These are phyloP conservation scores for Eumacrocentrus americanus DNA, from an alignment of 2,888 invertebrate genomes.

Conservation along the genomic window DNA sequence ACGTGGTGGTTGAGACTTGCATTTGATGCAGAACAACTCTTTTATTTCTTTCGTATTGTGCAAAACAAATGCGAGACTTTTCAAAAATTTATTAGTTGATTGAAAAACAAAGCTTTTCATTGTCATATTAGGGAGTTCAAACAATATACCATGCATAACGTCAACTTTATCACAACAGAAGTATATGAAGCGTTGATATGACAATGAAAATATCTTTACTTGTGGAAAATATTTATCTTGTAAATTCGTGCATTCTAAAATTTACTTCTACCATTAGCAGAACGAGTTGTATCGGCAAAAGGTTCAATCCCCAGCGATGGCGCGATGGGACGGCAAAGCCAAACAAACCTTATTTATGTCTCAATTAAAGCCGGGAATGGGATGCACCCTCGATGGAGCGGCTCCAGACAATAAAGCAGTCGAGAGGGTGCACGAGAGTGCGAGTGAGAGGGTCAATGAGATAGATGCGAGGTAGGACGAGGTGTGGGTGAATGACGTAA, in stretches of 20 bases:
- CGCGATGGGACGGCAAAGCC: constrained; percentile 59
- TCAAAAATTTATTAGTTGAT: too few species aligned
- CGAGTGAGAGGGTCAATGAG: constrained; percentile 18
- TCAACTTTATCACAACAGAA: too few species aligned
- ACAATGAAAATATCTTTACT: neutral
- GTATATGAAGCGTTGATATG: neutral
- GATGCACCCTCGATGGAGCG: constrained; percentile 62
- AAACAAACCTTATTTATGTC: constrained; percentile 63
- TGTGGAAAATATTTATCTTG: neutral
- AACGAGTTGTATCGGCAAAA: constrained; percentile 59
- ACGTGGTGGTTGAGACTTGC: too few species aligned
- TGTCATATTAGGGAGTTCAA: too few species aligned
- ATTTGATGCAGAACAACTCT: too few species aligned
- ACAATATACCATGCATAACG: too few species aligned
- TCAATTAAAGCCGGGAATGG: constrained; percentile 62
- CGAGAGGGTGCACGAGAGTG: constrained; percentile 43
- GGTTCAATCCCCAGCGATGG: constrained; percentile 59
- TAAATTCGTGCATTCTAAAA: constrained; percentile 39
- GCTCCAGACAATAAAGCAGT: constrained; percentile 61
- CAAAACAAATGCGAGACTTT: neutral
- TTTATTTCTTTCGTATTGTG: too few species aligned
- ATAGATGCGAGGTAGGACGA: constrained; percentile 17
- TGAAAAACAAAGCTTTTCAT: too few species aligned
- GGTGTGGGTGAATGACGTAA: constrained; percentile 17
- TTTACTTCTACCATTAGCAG: constrained; percentile 59